phyloP scores from a whole-genome alignment of 2,797 vertebrate species.

The Sandelia bainsii region DNA sequence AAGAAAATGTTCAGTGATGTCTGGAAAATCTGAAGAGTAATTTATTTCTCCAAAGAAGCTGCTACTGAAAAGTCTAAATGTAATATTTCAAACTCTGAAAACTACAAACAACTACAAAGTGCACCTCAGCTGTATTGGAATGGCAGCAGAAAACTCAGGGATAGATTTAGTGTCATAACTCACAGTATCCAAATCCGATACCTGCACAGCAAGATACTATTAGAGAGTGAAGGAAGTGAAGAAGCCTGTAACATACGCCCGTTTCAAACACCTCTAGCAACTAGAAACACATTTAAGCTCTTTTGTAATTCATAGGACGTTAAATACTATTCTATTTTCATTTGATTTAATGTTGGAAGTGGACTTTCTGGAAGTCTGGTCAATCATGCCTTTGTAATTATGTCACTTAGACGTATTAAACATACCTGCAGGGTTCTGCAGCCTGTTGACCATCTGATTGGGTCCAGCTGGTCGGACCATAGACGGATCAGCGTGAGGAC shows the following conservation, averaged over 20 bases:
- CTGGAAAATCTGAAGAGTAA: too few relatives aligned
- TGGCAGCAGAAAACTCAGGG: too few relatives aligned
- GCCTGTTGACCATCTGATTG: constrained; percentile 93
- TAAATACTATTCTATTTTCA: too few relatives aligned
- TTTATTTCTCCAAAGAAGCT: too few relatives aligned
- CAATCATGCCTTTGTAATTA: background rate
- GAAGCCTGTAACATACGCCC: background rate
- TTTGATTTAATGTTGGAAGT: background rate
- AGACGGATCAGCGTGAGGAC: constrained; percentile 90
- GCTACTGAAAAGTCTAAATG: too few relatives aligned
- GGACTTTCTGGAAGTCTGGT: background rate
- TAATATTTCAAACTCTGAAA: too few relatives aligned
- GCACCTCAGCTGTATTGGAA: too few relatives aligned
- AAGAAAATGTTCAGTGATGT: too few relatives aligned
- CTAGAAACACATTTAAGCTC: background rate
- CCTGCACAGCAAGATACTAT: background rate
- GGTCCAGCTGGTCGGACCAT: constrained; percentile 90
- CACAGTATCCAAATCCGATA: too few relatives aligned
- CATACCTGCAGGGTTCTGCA: constrained; percentile 86
- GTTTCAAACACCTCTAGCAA: background rate
- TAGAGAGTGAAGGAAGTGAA: background rate
- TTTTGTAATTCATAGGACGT: background rate
- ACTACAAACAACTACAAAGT: too few relatives aligned
- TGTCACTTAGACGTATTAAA: background rate
- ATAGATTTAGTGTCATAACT: too few relatives aligned